Conservation (phyloP, 2,113 vertebrate species). For the Archocentrus centrarchus region DNA sequence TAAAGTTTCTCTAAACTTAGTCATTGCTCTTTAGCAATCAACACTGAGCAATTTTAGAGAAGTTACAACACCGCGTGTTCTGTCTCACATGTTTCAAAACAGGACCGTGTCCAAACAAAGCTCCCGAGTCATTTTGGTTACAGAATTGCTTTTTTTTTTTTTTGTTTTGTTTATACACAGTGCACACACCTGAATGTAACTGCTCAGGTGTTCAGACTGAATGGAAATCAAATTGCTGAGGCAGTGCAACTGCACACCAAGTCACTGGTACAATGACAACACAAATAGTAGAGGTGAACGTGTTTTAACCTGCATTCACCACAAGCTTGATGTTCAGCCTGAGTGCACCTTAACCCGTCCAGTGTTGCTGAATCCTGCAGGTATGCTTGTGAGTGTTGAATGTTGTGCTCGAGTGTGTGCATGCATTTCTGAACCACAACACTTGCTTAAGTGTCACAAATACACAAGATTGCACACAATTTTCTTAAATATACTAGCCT, state of each 20-base stretch:
- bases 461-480: neutral
- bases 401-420: neutral
- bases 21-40: neutral
- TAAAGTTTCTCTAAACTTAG: neutral
- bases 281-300: neutral
- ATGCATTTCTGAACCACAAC: neutral
- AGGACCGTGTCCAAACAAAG: constrained; percentile 38
- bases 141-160: neutral
- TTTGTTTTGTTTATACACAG: neutral
- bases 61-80: constrained; percentile 43
- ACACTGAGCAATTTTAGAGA: constrained; percentile 28
- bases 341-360: neutral
- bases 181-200: neutral
- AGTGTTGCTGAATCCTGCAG: neutral
- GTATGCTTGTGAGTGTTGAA: neutral
- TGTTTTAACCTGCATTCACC: constrained; percentile 1
- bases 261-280: neutral
- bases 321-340: neutral
- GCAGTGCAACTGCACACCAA: neutral
- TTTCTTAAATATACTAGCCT: neutral
- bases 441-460: neutral
- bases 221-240: neutral
- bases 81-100: constrained; percentile 41
- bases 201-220: neutral
- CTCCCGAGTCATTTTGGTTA: constrained; percentile 22